A percentile compares a stretch with the other conserved stretches of the same genome.
phyloP scores from a whole-genome alignment of 1,140 invertebrate genomes.

The Pygmarrhopalites habei region DNA sequence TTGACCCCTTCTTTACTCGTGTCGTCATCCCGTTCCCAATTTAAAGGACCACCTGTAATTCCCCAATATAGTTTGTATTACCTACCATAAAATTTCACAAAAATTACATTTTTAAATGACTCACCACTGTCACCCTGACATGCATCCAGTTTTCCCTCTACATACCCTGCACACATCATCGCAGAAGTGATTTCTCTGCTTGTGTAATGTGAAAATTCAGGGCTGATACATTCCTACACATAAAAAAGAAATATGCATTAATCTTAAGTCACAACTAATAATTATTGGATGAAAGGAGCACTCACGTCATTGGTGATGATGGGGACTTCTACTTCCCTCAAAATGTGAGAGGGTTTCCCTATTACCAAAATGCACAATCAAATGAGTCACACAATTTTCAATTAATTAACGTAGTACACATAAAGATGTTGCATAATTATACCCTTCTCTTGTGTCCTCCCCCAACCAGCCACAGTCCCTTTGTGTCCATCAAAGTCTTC shows the following conservation, averaged over 20 bases:
- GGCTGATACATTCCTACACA: conserved; percentile 34
- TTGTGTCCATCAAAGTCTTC: conserved; percentile 49
- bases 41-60: conserved; percentile 39
- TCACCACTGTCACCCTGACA: conserved; percentile 53
- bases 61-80: too few species aligned
- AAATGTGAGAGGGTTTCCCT: conserved; percentile 48
- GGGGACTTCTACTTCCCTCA: conserved; percentile 54
- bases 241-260: too few species aligned
- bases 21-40: conserved; percentile 37
- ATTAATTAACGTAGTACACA: too few species aligned
- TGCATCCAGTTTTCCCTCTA: conserved; percentile 61
- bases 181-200: conserved; percentile 56
- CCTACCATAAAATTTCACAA: conserved; percentile 19
- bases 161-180: conserved; percentile 70
- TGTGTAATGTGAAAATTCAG: conserved; percentile 44
- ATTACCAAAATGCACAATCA: background rate
- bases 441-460: background rate
- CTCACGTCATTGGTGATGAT: conserved; percentile 52
- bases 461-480: conserved; percentile 54
- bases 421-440: too few species aligned
- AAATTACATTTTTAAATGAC: background rate
- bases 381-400: background rate
- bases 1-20: conserved; percentile 37
- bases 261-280: too few species aligned
- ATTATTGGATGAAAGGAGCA: too few species aligned